Percentiles rank a stretch among this genome's conserved stretches.
These are phyloP conservation scores for Drosophila koepferae DNA, from an alignment of 2,888 invertebrate species.

Conservation along the genomic window DNA sequence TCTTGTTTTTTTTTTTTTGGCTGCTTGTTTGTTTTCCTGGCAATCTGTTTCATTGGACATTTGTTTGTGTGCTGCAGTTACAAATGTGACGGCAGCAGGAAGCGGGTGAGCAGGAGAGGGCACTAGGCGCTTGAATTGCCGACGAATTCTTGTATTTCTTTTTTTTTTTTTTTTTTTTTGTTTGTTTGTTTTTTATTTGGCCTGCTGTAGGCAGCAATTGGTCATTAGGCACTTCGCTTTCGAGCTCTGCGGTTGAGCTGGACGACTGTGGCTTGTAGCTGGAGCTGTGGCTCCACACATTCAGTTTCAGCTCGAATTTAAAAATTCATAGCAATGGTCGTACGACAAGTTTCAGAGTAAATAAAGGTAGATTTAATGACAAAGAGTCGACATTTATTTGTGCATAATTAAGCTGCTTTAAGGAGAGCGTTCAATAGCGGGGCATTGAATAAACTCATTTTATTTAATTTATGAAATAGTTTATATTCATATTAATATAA, in stretches of 20 bases:
- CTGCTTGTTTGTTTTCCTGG: slow-evolving; percentile 63
- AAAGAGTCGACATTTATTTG: neutral
- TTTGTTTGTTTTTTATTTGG: slow-evolving; percentile 34
- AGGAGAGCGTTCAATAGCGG: too few relatives aligned
- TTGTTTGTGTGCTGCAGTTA: slow-evolving; percentile 69
- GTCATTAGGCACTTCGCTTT: slow-evolving; percentile 70
- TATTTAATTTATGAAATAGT: too few relatives aligned
- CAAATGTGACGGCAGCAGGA: slow-evolving; percentile 42
- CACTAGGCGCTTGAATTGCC: neutral
- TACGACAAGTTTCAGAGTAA: slow-evolving; percentile 11
- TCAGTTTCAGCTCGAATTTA: slow-evolving; percentile 5
- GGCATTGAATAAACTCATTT: too few relatives aligned
- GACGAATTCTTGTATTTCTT: slow-evolving; percentile 8
- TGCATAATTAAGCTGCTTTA: neutral
- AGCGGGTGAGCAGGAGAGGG: neutral
- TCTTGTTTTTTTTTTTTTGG: slow-evolving; percentile 17
- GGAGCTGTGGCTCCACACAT: neutral
- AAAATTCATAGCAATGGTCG: slow-evolving; percentile 6
- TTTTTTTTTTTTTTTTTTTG: neutral
- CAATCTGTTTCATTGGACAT: slow-evolving; percentile 79
- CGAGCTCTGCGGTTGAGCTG: slow-evolving; percentile 33
- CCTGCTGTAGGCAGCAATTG: slow-evolving; percentile 62
- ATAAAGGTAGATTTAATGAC: slow-evolving; percentile 5
- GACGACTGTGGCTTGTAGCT: slow-evolving; percentile 22
- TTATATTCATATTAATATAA: too few relatives aligned